Conservation (phyloP, 1,140 invertebrate genomes). For the Nomia melanderi region DNA sequence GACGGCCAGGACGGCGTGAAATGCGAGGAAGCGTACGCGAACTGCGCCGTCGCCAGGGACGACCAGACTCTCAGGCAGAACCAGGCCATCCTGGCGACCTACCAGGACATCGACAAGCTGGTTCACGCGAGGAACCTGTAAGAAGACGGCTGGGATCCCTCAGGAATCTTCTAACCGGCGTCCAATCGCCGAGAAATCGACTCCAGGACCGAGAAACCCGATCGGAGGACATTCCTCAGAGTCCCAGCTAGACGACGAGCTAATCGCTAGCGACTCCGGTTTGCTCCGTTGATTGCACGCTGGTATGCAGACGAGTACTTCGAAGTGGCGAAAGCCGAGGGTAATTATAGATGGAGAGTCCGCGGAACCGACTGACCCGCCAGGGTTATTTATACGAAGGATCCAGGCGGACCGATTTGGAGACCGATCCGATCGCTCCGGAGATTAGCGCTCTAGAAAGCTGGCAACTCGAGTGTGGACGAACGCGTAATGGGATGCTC, state of each 20-base stretch:
- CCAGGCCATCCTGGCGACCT: conserved; percentile 91
- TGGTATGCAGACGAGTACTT: neutral
- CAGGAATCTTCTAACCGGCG: neutral
- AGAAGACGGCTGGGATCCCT: neutral
- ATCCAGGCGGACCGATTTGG: neutral
- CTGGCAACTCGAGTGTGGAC: neutral
- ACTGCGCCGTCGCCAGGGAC: conserved; percentile 81
- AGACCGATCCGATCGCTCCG: neutral
- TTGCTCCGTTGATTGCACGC: neutral
- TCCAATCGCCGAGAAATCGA: neutral
- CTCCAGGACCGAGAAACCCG: neutral
- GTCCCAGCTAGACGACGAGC: neutral
- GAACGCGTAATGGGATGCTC: conserved; percentile 3
- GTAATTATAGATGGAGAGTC: neutral
- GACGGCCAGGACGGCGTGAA: conserved; percentile 90
- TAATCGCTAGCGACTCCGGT: neutral
- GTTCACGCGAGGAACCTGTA: conserved; percentile 87
- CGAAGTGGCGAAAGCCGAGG: neutral
- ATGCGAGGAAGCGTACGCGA: conserved; percentile 82
- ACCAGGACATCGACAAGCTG: conserved; percentile 92
- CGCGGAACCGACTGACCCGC: neutral
- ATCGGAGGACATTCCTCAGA: neutral
- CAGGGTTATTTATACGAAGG: neutral
- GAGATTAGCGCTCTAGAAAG: conserved; percentile 4
- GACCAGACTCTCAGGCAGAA: conserved; percentile 83